A percentile compares a stretch with the other conserved stretches of the same genome.
These are phyloP conservation scores for Nibea coibor DNA, from an alignment of 2,113 vertebrate genomes.

Conservation along the genomic window DNA sequence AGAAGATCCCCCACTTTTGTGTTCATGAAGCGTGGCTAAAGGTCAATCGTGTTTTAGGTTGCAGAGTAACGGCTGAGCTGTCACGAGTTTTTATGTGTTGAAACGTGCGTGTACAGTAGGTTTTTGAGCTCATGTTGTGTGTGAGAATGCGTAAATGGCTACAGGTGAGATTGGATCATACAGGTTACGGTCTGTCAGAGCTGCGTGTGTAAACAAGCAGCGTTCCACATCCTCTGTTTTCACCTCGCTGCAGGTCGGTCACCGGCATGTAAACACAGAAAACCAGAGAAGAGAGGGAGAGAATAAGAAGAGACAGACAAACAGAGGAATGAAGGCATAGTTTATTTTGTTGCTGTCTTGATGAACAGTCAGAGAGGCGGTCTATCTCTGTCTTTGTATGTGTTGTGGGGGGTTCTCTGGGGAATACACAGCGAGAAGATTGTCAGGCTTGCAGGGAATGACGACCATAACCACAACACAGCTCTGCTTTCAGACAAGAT, in stretches of 20 bases:
- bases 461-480: slow-evolving; percentile 71
- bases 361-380: slow-evolving; percentile 42
- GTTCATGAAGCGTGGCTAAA: neutral
- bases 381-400: slow-evolving; percentile 54
- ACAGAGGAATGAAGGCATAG: slow-evolving; percentile 30
- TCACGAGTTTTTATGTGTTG: slow-evolving; percentile 9
- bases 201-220: slow-evolving; percentile 64
- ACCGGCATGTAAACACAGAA: slow-evolving; percentile 36
- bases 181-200: slow-evolving; percentile 47
- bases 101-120: neutral
- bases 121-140: slow-evolving; percentile 6
- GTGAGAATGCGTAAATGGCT: neutral
- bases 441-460: slow-evolving; percentile 64
- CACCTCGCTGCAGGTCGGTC: slow-evolving; percentile 34
- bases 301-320: slow-evolving; percentile 19
- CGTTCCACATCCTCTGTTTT: slow-evolving; percentile 62
- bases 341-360: slow-evolving; percentile 63
- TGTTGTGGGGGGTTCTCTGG: slow-evolving; percentile 39
- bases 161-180: slow-evolving; percentile 53
- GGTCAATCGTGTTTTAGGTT: slow-evolving; percentile 42
- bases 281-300: neutral
- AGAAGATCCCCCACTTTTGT: neutral
- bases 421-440: slow-evolving; percentile 60
- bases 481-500: slow-evolving; percentile 57
- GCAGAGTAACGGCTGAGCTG: slow-evolving; percentile 28